Evolutionary conservation across 2,888 invertebrate genomes (phyloP), one percentile per base, ranked within the genome.

Genomic region (Lucinisca nassula): DNA sequence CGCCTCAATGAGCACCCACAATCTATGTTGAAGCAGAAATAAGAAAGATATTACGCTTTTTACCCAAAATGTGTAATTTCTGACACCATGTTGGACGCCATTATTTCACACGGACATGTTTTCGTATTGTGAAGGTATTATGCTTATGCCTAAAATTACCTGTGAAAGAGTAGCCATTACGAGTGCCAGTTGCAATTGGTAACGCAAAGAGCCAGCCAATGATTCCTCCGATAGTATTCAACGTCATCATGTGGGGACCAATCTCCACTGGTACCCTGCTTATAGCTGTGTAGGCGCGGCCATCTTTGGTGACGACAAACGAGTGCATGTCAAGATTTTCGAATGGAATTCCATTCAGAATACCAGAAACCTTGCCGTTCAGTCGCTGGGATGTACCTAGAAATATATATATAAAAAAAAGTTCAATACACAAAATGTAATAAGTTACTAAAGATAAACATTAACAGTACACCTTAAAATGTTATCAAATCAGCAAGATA

Each of bases 191-290:
- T 37, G 97, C 96, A 2, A 98, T 98, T n/a, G 95, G 93, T 94
- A 98, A 98, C 8, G 99, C 99, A 95, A 99, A 99, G 0, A 99
- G 97, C 98, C 99, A 99, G 12, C 98, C 99, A 82, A 99, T 98
- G 0, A 98, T 97, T 30, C 98, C 98, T 0, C 98, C 98, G 37
- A 99, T 96, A 4, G 98, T 97, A 93, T 98, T 97, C 0, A 99
- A 97, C n/a, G 98, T 97, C 96, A 98, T 98, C 92, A 99, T 97
- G 94, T 98, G 98, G 72, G 97, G 97, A 2, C 98, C 99, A 45
- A 99, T 97, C 24, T 97, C 97, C 4, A 97, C 97, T 0, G 98
- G 98, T 6, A 99, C 97, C 87, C 98, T 97, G 24, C 98, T 98
- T 55, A 99, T 97, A 0, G 99, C 99, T 0, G 96, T 95, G 96